These are phyloP conservation scores for Blomia tropicalis DNA, from an alignment of 2,888 invertebrate genomes.

Conservation along the genomic window DNA sequence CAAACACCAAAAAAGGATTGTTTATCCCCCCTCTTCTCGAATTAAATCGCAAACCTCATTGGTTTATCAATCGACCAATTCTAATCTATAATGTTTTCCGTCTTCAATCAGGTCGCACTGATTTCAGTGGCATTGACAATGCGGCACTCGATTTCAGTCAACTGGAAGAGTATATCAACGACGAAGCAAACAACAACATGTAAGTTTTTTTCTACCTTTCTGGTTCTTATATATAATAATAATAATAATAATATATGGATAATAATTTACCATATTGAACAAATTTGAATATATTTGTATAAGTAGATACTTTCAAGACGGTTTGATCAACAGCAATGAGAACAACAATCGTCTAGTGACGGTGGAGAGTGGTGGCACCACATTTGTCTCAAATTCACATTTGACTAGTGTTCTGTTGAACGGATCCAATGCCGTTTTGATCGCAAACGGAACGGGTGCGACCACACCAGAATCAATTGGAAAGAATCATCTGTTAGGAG, in stretches of 20 bases:
- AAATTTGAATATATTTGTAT: slow-evolving; percentile 15
- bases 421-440: background rate
- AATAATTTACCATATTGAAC: background rate
- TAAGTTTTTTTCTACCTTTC: slow-evolving; percentile 2
- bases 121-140: slow-evolving; percentile 72
- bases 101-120: slow-evolving; percentile 50
- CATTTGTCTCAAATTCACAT: too few relatives aligned
- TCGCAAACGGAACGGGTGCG: background rate
- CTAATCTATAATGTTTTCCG: too few relatives aligned
- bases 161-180: slow-evolving; percentile 72
- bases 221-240: too few relatives aligned
- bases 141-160: slow-evolving; percentile 61
- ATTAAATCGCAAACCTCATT: too few relatives aligned
- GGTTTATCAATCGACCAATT: too few relatives aligned
- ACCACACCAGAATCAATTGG: background rate
- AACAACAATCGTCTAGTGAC: slow-evolving; percentile 25
- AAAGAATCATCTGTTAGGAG: background rate
- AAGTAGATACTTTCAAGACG: slow-evolving; percentile 41
- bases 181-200: slow-evolving; percentile 32
- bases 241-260: too few relatives aligned
- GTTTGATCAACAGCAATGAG: slow-evolving; percentile 34
- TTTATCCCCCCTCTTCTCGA: too few relatives aligned
- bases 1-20: too few relatives aligned
- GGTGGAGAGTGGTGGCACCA: background rate
- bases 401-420: background rate